Percentiles rank a stretch among this genome's conserved stretches.
These are phyloP conservation scores for Zaprionus lineosus DNA, from an alignment of 2,888 invertebrate species.

Conservation along the genomic window DNA sequence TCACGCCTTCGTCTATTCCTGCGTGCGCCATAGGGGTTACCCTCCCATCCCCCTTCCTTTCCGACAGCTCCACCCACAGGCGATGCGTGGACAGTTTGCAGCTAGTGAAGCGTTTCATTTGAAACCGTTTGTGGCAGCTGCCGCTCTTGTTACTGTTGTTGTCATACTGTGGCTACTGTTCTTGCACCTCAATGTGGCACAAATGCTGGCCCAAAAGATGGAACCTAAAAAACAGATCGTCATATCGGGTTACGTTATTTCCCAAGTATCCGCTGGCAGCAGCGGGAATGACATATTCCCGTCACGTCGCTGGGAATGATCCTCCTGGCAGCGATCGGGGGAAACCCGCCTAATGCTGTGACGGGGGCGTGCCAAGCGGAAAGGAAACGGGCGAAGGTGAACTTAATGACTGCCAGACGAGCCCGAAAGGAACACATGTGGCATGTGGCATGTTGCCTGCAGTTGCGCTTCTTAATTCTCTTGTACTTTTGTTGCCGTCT, in stretches of 20 bases:
- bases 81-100: constrained; percentile 34
- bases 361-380: constrained; percentile 37
- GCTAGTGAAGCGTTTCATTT: constrained; percentile 63
- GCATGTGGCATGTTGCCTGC: constrained; percentile 17
- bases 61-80: too few relatives aligned
- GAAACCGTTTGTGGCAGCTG: constrained; percentile 43
- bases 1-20: constrained; percentile 44
- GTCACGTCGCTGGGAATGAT: constrained; percentile 55
- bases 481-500: too few relatives aligned
- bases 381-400: constrained; percentile 31
- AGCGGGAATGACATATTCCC: constrained; percentile 69
- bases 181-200: constrained; percentile 38
- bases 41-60: too few relatives aligned
- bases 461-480: too few relatives aligned
- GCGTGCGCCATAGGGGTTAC: constrained; percentile 63
- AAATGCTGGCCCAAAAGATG: constrained; percentile 25
- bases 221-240: constrained; percentile 34
- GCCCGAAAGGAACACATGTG: constrained; percentile 47
- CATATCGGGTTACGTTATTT: constrained; percentile 15
- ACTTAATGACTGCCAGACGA: constrained; percentile 17
- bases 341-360: constrained; percentile 65
- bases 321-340: constrained; percentile 33
- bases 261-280: constrained; percentile 10
- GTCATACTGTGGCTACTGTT: too few relatives aligned
- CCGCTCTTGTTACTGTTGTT: too few relatives aligned